These are phyloP conservation scores for Nansenia antarctica DNA, from an alignment of 2,113 vertebrate genomes.

Conservation along the genomic window DNA sequence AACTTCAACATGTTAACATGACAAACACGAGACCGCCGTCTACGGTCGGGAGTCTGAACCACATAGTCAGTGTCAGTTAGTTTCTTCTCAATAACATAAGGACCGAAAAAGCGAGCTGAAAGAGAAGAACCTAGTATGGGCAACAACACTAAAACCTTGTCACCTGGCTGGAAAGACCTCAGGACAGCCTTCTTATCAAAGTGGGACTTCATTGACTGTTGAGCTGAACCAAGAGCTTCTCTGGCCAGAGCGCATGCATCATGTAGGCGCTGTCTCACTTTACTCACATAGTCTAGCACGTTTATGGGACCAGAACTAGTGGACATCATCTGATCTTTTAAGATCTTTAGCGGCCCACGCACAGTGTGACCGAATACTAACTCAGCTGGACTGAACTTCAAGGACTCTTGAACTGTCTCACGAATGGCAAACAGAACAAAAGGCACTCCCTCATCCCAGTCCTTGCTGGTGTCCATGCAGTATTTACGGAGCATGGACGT, in stretches of 20 bases:
- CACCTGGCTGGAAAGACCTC: not conserved
- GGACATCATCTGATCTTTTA: not conserved
- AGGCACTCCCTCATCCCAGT: conserved; percentile 24
- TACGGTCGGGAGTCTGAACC: not conserved
- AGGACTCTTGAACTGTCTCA: conserved; percentile 2
- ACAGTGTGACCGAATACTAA: conserved; percentile 27
- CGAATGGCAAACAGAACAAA: too few species aligned
- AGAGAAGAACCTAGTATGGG: conserved; percentile 6
- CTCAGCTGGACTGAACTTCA: conserved; percentile 12
- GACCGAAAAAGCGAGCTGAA: not conserved
- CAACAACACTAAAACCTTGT: conserved; percentile 15
- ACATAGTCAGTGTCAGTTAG: not conserved
- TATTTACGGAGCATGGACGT: not conserved
- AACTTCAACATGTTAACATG: conserved; percentile 21
- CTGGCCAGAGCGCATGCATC: conserved; percentile 7
- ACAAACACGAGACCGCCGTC: not conserved
- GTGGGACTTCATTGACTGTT: not conserved
- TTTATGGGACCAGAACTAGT: not conserved
- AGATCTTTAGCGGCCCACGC: conserved; percentile 5
- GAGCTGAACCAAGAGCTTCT: not conserved
- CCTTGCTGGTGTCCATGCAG: too few species aligned
- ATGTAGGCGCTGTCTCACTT: not conserved
- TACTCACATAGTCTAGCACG: conserved; percentile 14
- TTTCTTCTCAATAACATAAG: not conserved
- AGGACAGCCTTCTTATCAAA: conserved; percentile 4